Evolutionary conservation across 2,888 invertebrate species (phyloP).

Genomic region (Coecobrya sp.): DNA sequence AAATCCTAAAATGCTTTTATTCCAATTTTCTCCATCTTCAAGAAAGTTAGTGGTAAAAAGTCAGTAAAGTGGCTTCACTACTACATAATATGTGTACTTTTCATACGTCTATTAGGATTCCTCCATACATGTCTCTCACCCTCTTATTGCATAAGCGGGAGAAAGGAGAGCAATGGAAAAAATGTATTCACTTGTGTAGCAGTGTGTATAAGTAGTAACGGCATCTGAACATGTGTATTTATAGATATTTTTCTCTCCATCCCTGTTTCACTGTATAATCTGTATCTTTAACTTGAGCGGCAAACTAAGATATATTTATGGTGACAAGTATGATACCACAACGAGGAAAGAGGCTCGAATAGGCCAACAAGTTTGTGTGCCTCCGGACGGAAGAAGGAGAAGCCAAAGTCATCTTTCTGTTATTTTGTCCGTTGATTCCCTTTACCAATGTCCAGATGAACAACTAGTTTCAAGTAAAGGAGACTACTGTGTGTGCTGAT

Average conservation of each 20-base stretch:
- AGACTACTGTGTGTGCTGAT: neutral
- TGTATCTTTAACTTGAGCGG: constrained; percentile 51
- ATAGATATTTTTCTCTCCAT: constrained; percentile 28
- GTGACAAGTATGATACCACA: constrained; percentile 76
- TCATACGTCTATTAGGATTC: neutral
- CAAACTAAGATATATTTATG: constrained; percentile 80
- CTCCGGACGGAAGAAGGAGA: constrained; percentile 74
- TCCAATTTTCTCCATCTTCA: constrained; percentile 86
- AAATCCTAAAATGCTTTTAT: constrained; percentile 86
- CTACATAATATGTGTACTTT: constrained; percentile 17
- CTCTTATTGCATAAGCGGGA: constrained; percentile 38
- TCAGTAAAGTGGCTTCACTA: constrained; percentile 71
- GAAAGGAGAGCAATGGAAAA: neutral
- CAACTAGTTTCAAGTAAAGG: neutral
- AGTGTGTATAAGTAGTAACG: neutral
- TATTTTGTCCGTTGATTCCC: constrained; percentile 44
- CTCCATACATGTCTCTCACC: neutral
- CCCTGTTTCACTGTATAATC: constrained; percentile 41
- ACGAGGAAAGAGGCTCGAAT: constrained; percentile 36
- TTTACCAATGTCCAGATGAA: constrained; percentile 34
- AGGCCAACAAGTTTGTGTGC: constrained; percentile 60
- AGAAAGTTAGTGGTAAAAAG: constrained; percentile 76
- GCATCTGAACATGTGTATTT: constrained; percentile 33
- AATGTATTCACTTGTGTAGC: neutral
- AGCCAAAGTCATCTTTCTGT: constrained; percentile 65